Evolutionary conservation across 2,113 vertebrate species (phyloP), one percentile per base, ranked within the genome.

Genomic region (Pampusana beccarii): DNA sequence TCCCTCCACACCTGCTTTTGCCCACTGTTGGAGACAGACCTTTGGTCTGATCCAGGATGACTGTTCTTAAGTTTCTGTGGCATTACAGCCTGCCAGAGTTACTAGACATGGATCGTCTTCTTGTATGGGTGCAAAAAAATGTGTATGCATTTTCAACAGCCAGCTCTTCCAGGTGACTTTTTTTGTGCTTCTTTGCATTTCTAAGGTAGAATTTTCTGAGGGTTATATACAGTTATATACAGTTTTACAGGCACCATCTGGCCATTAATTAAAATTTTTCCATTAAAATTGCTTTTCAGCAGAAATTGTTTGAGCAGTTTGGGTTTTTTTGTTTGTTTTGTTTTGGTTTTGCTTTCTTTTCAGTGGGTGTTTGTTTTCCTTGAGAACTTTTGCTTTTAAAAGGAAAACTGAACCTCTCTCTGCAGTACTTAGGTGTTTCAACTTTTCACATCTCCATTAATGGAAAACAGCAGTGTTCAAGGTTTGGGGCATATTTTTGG

Each of bases 301-400:
- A 42, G 57, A 56, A 91, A 51, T 85, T 64, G 17, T 77, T 84
- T 50, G 44, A 72, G 20, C 14, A 13, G 40, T 57, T 24, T 7
- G 5, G 10, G 3, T 1, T 0, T 0, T 56, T 25, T n/a, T 3
- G 8, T 31, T 48, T 69, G 4, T 42, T 8, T 57, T 19, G 5
- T 3, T 65, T 29, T 31, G 34, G 9, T 54, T 33, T 50, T 5
- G 16, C 8, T 33, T 50, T 36, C 56, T 69, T 3, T 69, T 70
- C 26, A 86, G 40, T 9, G 38, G 16, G 9, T 66, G 15, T 50
- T 79, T 66, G 11, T 54, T 80, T 60, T 80, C 38, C 14, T 9
- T 40, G n/a, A 54, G 56, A 74, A 54, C 21, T 67, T 71, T 8
- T 33, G 4, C 21, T 82, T 86, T 28, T 20, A 75, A 83, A 73